Conservation (phyloP, 2,797 vertebrate genomes). For the Hippocampus kuda region DNA sequence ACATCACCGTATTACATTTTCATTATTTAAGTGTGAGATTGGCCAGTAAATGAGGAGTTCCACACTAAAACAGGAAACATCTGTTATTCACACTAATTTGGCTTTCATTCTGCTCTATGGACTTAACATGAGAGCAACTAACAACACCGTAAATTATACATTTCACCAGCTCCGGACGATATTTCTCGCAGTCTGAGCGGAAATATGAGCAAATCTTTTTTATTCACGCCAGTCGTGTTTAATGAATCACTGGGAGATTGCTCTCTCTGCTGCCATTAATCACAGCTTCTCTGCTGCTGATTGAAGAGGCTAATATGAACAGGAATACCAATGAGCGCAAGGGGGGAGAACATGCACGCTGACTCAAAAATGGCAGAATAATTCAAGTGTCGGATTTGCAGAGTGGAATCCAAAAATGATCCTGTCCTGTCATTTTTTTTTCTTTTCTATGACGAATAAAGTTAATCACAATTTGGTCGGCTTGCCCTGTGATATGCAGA, state of each 20-base stretch:
- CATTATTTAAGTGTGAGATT: slow-evolving; percentile 37
- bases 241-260: slow-evolving; percentile 66
- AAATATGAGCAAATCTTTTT: slow-evolving; percentile 68
- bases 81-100: slow-evolving; percentile 46
- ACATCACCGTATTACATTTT: slow-evolving; percentile 32
- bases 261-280: slow-evolving; percentile 67
- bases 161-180: slow-evolving; percentile 56
- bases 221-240: slow-evolving; percentile 64
- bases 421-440: slow-evolving; percentile 25
- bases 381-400: slow-evolving; percentile 35
- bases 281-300: slow-evolving; percentile 59
- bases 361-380: slow-evolving; percentile 38
- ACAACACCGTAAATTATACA: slow-evolving; percentile 67
- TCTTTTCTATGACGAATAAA: slow-evolving; percentile 17
- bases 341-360: slow-evolving; percentile 2
- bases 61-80: slow-evolving; percentile 38
- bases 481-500: slow-evolving; percentile 22
- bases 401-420: slow-evolving; percentile 41
- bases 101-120: slow-evolving; percentile 24
- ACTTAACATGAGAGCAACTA: slow-evolving; percentile 37
- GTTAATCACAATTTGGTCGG: slow-evolving; percentile 35
- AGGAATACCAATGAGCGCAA: slow-evolving; percentile 64
- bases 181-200: slow-evolving; percentile 65
- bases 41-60: slow-evolving; percentile 35
- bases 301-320: slow-evolving; percentile 65